These are phyloP conservation scores for Aurelia coerulea DNA, from an alignment of 30 jellyfish, hydroid and myxozoan genomes.

Conservation along the genomic window DNA sequence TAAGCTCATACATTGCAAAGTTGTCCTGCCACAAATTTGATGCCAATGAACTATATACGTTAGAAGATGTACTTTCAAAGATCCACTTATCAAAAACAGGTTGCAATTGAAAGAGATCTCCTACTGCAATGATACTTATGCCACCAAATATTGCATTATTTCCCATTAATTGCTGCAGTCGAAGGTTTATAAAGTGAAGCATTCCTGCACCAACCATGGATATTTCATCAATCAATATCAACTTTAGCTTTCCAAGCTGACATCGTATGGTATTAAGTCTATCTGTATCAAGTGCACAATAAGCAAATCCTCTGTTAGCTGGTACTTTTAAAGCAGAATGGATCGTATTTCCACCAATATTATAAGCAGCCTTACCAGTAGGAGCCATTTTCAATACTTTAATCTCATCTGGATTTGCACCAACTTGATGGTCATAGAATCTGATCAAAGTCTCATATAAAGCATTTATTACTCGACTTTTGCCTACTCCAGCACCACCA, in stretches of 20 bases:
- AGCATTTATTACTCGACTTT: slow-evolving; percentile 10
- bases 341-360: slow-evolving; percentile 31
- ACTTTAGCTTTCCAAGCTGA: not conserved
- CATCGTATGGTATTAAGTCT: slow-evolving; percentile 11
- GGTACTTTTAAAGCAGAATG: slow-evolving; percentile 38
- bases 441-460: not conserved
- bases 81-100: slow-evolving; percentile 36
- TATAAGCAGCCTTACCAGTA: slow-evolving; percentile 41
- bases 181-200: not conserved
- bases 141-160: slow-evolving; percentile 9
- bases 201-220: no score
- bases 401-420: slow-evolving; percentile 27
- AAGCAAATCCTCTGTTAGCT: slow-evolving; percentile 17
- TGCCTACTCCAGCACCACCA: slow-evolving; percentile 55
- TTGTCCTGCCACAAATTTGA: slow-evolving; percentile 10
- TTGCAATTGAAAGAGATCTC: not conserved
- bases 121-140: slow-evolving; percentile 18
- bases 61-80: not conserved
- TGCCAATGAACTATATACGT: not conserved
- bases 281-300: slow-evolving; percentile 7
- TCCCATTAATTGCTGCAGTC: slow-evolving; percentile 28
- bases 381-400: not conserved
- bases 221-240: slow-evolving; percentile 35
- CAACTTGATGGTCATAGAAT: not conserved
- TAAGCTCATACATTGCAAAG: not conserved